Percentiles rank a stretch among this genome's conserved stretches.
Conservation (phyloP, 2,888 invertebrate genomes). For the Slavum lentiscoides region DNA sequence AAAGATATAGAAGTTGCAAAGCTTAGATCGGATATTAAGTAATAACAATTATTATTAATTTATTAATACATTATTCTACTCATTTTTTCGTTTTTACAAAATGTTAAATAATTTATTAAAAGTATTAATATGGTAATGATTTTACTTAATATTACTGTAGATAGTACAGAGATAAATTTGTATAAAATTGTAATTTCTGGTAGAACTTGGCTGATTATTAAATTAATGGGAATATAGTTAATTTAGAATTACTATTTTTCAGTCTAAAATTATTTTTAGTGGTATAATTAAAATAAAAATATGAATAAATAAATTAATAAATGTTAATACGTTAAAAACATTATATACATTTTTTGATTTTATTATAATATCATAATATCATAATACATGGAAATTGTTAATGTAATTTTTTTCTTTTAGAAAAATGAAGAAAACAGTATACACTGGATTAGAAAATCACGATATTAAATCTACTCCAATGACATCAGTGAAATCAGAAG, state of each 20-base stretch:
- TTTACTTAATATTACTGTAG: too few relatives aligned
- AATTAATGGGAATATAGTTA: too few relatives aligned
- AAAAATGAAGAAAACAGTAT: slow-evolving; percentile 12
- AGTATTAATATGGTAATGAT: too few relatives aligned
- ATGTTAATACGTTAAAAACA: too few relatives aligned
- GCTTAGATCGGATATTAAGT: slow-evolving; percentile 22
- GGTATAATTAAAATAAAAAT: too few relatives aligned
- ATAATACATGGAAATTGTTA: background rate
- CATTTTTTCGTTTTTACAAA: background rate
- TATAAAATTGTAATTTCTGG: too few relatives aligned
- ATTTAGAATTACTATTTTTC: too few relatives aligned
- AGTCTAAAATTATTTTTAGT: too few relatives aligned
- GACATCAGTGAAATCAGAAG: background rate
- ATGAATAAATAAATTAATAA: too few relatives aligned
- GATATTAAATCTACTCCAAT: slow-evolving; percentile 1
- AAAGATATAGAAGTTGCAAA: slow-evolving; percentile 10
- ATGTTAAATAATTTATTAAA: background rate
- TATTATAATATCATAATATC: too few relatives aligned
- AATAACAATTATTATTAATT: slow-evolving; percentile 1
- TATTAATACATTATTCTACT: background rate
- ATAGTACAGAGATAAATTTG: too few relatives aligned
- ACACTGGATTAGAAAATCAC: slow-evolving; percentile 12
- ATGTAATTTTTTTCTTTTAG: slow-evolving; percentile 4
- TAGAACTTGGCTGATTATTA: too few relatives aligned
- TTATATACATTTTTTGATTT: background rate